phyloP scores from a whole-genome alignment of 2,797 vertebrate genomes.

The Muraenolepis orangiensis region DNA sequence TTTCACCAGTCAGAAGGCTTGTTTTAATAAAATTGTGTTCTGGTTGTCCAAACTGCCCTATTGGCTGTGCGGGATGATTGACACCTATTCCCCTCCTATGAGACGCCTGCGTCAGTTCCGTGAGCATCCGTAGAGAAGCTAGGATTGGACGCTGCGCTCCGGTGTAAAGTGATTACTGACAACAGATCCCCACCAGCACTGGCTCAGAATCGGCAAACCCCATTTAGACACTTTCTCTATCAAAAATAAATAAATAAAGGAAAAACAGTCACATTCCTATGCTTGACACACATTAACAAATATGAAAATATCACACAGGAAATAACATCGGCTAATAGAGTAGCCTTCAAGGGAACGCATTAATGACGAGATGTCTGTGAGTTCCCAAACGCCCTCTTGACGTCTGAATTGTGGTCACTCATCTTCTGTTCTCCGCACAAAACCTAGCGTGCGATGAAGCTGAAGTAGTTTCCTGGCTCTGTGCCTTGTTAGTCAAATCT shows the following conservation, averaged over 20 bases:
- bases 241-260: too few species aligned
- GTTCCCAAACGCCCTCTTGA: constrained; percentile 58
- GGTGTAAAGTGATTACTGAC: constrained; percentile 48
- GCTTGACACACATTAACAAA: not conserved
- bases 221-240: constrained; percentile 11
- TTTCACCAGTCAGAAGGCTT: constrained; percentile 16
- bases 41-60: constrained; percentile 25
- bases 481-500: constrained; percentile 40
- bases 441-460: constrained; percentile 43
- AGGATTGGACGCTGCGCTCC: constrained; percentile 48
- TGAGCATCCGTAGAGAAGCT: constrained; percentile 33
- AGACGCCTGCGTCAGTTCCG: constrained; percentile 34
- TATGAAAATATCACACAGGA: constrained; percentile 27
- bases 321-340: constrained; percentile 30
- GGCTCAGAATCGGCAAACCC: constrained; percentile 34
- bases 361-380: constrained; percentile 62
- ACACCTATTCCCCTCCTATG: constrained; percentile 51
- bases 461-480: constrained; percentile 23
- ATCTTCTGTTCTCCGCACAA: constrained; percentile 40
- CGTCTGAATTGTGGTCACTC: constrained; percentile 55
- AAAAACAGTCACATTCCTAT: not conserved
- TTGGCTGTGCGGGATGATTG: constrained; percentile 50
- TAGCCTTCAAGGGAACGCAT: constrained; percentile 49
- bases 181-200: constrained; percentile 36
- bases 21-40: constrained; percentile 23